Evolutionary conservation across 2,797 vertebrate species (phyloP), one percentile per base, ranked within the genome.

Genomic region (Tapera naevia): DNA sequence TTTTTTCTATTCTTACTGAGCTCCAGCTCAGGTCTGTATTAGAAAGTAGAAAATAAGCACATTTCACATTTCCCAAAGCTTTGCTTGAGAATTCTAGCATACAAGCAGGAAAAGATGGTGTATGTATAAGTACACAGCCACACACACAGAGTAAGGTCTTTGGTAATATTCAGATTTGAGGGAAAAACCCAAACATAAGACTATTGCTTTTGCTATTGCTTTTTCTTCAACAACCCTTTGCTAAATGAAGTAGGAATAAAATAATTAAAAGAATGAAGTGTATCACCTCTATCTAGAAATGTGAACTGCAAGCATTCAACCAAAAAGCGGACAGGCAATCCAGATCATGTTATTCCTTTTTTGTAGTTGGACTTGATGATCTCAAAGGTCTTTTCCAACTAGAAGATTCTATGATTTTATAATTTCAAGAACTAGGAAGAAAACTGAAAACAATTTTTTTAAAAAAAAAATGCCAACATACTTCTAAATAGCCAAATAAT

Each of bases 61-160:
- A 6, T 11, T 57, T 12, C 37, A 23, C 6, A 3, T 28, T 69
- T 9, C 33, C 62, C 32, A 43, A 62, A 57, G 69, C 11, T 15
- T 1, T 72, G 33, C 21, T 35, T 2, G 5, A 81, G n/a, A 61
- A 78, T 65, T 10, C 4, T 33, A 21, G 14, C 11, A 64, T 78
- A 51, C 5, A 48, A 67, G 27, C 11, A 80, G 27, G 25, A 54
- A 35, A 66, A 54, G 5, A 35, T 35, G 43, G 62, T 0, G 1
- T 4, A 0, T 23, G 17, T 17, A 4, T 17, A 9, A 6, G 5
- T 13, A 32, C 22, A 43, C 11, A 11, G 4, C 19, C 16, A n/a
- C 18, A 48, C 24, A 58, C 37, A 30, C 5, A n/a, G 1, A 37
- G 28, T 4, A 37, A 71, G 6, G 27, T n/a, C 23, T 67, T 11